Conservation (phyloP, 2,888 invertebrate genomes). For the Carterocephalus palaemon region DNA sequence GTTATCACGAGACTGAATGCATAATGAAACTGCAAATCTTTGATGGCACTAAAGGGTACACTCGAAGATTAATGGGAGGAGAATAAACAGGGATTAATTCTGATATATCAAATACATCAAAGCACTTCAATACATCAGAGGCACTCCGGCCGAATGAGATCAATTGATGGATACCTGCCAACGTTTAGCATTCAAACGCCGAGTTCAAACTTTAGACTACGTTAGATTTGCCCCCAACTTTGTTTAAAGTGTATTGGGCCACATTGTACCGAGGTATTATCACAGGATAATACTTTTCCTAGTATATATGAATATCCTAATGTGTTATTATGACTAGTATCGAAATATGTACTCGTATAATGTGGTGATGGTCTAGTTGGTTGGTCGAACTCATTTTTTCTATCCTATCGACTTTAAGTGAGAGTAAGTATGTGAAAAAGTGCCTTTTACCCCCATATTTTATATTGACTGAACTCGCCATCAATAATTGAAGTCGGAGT, state of each 20-base stretch:
- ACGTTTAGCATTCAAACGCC: conserved; percentile 13
- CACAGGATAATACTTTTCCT: too few species aligned
- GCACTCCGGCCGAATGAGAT: conserved; percentile 11
- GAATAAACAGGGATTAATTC: conserved; percentile 17
- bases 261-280: too few species aligned
- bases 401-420: too few species aligned
- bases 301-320: too few species aligned
- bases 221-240: neutral
- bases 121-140: conserved; percentile 10
- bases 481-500: conserved; percentile 74
- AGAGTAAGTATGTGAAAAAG: conserved; percentile 68
- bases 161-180: conserved; percentile 22
- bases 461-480: conserved; percentile 72
- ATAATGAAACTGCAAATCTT: conserved; percentile 18
- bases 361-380: too few species aligned
- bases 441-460: conserved; percentile 63
- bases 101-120: conserved; percentile 17
- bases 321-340: too few species aligned
- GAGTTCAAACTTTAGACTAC: conserved; percentile 8
- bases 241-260: neutral
- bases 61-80: conserved; percentile 14
- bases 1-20: conserved; percentile 20
- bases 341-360: too few species aligned
- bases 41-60: conserved; percentile 16
- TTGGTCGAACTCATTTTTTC: too few species aligned